phyloP scores from a whole-genome alignment of 2,797 vertebrate genomes.

The Etheostoma nigrum region DNA sequence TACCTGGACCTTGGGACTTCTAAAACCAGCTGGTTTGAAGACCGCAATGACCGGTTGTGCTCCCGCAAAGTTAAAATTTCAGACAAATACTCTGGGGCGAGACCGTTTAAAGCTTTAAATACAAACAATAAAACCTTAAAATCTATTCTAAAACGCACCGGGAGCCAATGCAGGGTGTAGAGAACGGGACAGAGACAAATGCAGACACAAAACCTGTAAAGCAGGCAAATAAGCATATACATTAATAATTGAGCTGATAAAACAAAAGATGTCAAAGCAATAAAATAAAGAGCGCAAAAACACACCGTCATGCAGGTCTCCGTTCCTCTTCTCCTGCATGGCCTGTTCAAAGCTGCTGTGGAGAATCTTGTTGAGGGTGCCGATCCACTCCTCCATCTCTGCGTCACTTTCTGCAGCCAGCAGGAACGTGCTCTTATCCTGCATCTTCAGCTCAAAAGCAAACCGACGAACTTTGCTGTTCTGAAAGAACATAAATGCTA shows the following conservation, averaged over 20 bases:
- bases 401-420: slow-evolving; percentile 94
- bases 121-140: too few relatives aligned
- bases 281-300: not conserved
- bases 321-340: slow-evolving; percentile 97
- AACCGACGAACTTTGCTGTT: slow-evolving; percentile 97
- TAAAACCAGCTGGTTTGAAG: too few relatives aligned
- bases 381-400: slow-evolving; percentile 98
- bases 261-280: not conserved
- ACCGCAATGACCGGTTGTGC: too few relatives aligned
- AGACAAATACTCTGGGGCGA: too few relatives aligned
- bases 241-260: slow-evolving; percentile 1
- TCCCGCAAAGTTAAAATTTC: too few relatives aligned
- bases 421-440: slow-evolving; percentile 97
- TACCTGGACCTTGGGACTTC: too few relatives aligned
- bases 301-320: slow-evolving; percentile 92
- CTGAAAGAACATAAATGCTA: slow-evolving; percentile 77
- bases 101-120: too few relatives aligned
- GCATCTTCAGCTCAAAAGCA: slow-evolving; percentile 99
- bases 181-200: slow-evolving; percentile 1
- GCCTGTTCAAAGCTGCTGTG: slow-evolving; percentile 96
- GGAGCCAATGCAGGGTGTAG: too few relatives aligned
- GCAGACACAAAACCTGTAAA: slow-evolving; percentile 8
- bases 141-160: too few relatives aligned
- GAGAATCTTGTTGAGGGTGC: slow-evolving; percentile 95
- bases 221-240: not conserved